A percentile compares a stretch with the other conserved stretches of the same genome.
phyloP scores from a whole-genome alignment of 2,113 vertebrate species.

The Myrmophylax atrothorax region DNA sequence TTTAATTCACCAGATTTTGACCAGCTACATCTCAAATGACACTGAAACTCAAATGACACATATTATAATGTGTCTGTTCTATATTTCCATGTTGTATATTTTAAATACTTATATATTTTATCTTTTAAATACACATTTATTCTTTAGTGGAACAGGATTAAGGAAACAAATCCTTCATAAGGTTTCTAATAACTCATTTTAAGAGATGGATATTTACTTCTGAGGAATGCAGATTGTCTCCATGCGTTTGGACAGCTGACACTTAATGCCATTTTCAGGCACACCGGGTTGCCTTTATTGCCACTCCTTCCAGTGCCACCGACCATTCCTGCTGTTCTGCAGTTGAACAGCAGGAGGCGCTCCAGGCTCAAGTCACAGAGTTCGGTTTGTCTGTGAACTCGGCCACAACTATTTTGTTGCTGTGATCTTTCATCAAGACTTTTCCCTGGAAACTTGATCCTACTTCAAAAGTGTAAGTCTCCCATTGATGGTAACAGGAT shows the following conservation, averaged over 20 bases:
- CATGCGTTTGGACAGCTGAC: accelerated
- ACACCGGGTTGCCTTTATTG: background rate
- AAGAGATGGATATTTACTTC: background rate
- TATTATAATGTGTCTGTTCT: background rate
- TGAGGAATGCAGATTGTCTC: background rate
- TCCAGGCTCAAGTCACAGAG: background rate
- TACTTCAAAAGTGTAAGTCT: constrained; percentile 4
- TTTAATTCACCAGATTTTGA: background rate
- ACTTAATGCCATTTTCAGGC: background rate
- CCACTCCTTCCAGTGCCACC: accelerated
- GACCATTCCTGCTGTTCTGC: background rate
- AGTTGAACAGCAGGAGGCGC: background rate
- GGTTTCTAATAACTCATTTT: background rate
- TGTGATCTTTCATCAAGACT: background rate
- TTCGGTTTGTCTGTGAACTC: background rate
- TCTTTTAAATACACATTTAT: background rate
- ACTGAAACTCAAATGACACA: background rate
- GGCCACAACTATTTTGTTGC: background rate
- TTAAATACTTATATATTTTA: background rate
- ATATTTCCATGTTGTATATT: background rate
- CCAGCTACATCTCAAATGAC: background rate
- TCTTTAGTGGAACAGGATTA: background rate
- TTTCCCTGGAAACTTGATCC: background rate
- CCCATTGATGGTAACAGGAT: background rate
- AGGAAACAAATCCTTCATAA: background rate